phyloP scores from a whole-genome alignment of 30 jellyfish, hydroid and myxozoan species.

The Hydractinia symbiolongicarpus region DNA sequence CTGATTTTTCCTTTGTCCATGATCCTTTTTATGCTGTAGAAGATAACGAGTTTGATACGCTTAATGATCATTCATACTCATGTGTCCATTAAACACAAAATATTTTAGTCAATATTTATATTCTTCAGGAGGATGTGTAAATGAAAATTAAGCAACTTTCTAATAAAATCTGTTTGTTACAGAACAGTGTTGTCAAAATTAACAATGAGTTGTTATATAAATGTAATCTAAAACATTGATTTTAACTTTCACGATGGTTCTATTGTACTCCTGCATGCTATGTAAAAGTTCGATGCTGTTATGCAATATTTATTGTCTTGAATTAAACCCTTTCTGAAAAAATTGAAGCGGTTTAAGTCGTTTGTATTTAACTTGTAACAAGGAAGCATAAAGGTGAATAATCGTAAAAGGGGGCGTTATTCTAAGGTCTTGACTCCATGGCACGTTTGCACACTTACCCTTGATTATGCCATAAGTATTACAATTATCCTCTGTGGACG shows the following conservation, averaged over 20 bases:
- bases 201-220: background rate
- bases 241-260: too few relatives aligned
- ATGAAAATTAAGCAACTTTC: background rate
- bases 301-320: background rate
- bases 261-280: constrained; percentile 25
- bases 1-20: background rate
- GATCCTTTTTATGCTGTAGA: background rate
- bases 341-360: too few relatives aligned
- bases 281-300: constrained; percentile 13
- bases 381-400: too few relatives aligned
- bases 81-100: background rate
- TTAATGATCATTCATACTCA: background rate
- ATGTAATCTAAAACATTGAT: constrained; percentile 21
- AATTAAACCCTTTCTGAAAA: too few relatives aligned
- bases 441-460: too few relatives aligned
- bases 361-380: background rate
- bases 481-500: too few relatives aligned
- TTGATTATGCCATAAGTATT: too few relatives aligned
- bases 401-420: background rate
- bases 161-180: background rate
- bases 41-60: background rate
- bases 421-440: background rate
- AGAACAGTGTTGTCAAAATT: background rate
- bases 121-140: background rate
- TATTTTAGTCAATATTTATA: background rate